phyloP scores from a whole-genome alignment of 2,797 vertebrate species.

The Danionella dracula region DNA sequence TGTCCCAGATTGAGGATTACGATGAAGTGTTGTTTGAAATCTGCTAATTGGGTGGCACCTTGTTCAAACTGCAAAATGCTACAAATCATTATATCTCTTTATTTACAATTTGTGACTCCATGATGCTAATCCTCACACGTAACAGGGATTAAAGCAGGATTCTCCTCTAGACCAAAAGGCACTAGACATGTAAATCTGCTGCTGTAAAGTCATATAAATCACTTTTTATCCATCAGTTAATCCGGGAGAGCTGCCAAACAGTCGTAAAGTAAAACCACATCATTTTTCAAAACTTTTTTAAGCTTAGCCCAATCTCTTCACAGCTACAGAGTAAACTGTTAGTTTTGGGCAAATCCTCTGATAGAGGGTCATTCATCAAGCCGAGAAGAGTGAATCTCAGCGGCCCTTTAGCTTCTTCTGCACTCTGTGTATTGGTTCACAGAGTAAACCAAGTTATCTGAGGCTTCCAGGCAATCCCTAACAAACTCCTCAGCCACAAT shows the following conservation, averaged over 20 bases:
- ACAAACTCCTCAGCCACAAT: slow-evolving; percentile 2
- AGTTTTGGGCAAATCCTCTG: slow-evolving; percentile 70
- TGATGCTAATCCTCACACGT: slow-evolving; percentile 62
- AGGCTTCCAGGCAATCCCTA: slow-evolving; percentile 50
- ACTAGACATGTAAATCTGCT: slow-evolving; percentile 61
- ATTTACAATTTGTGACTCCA: slow-evolving; percentile 55
- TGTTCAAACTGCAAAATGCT: slow-evolving; percentile 33
- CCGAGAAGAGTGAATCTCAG: slow-evolving; percentile 56
- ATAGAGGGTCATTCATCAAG: slow-evolving; percentile 70
- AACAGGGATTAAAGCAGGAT: slow-evolving; percentile 57
- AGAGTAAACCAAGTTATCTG: slow-evolving; percentile 60
- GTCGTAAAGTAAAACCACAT: slow-evolving; percentile 26
- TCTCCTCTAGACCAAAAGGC: slow-evolving; percentile 53
- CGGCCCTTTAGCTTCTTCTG: slow-evolving; percentile 63
- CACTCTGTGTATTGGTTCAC: slow-evolving; percentile 53
- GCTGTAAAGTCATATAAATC: slow-evolving; percentile 61
- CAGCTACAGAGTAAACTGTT: slow-evolving; percentile 67
- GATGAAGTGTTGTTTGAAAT: slow-evolving; percentile 11
- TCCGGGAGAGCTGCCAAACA: too few species aligned
- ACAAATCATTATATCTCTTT: slow-evolving; percentile 45
- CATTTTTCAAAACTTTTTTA: background rate
- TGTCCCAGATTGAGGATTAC: background rate
- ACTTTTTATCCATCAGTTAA: slow-evolving; percentile 50
- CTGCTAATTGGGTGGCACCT: slow-evolving; percentile 24
- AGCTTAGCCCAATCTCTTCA: slow-evolving; percentile 49